Conservation (phyloP, 2,888 invertebrate genomes). For the Lamellibrachia columna region DNA sequence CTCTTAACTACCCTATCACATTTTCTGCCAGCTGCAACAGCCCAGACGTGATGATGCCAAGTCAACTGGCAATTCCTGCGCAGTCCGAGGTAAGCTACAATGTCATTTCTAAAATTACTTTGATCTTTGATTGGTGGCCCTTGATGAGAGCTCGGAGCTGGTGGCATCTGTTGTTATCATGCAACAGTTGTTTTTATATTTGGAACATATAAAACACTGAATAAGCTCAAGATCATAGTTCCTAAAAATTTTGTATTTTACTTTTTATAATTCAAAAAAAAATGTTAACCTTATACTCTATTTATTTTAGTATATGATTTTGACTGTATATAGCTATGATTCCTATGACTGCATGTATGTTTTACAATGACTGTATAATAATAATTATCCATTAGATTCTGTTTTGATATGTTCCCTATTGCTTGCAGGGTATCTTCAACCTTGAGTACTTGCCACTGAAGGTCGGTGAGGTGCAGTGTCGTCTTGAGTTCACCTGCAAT, state of each 20-base stretch:
- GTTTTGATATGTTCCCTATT: background rate
- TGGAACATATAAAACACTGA: too few species aligned
- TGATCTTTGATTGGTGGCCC: background rate
- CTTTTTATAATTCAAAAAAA: too few species aligned
- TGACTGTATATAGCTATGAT: background rate
- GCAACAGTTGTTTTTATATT: too few species aligned
- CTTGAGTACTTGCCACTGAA: conserved; percentile 65
- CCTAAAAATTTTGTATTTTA: too few species aligned
- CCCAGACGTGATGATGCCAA: conserved; percentile 61
- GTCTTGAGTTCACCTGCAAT: conserved; percentile 60
- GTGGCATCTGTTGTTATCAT: too few species aligned
- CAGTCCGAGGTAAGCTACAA: conserved; percentile 55
- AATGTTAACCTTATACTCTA: background rate
- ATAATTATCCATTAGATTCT: background rate
- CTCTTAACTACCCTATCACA: conserved; percentile 55
- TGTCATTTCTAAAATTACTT: background rate
- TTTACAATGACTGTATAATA: background rate
- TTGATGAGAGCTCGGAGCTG: too few species aligned
- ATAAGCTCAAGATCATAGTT: too few species aligned
- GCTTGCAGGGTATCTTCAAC: conserved; percentile 58
- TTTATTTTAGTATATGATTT: too few species aligned
- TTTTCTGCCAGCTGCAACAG: conserved; percentile 59
- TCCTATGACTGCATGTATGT: too few species aligned
- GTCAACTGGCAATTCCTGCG: conserved; percentile 59
- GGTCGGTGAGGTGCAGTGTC: conserved; percentile 58